Conservation (phyloP, 2,113 vertebrate genomes). For the Regulus satrapa region DNA sequence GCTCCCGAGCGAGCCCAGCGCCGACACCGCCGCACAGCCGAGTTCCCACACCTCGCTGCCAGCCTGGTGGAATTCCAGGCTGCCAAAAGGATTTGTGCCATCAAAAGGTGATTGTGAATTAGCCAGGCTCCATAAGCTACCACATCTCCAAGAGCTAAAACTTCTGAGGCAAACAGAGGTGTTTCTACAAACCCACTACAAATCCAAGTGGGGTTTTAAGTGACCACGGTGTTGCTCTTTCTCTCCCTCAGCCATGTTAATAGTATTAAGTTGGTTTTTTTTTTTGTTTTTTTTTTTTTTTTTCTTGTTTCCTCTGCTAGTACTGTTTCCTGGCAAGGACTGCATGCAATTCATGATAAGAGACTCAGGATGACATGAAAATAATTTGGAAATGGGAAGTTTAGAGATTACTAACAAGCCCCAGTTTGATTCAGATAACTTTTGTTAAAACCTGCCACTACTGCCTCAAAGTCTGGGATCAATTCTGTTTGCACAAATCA, state of each 20-base stretch:
- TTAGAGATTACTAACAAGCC: neutral
- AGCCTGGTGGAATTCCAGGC: neutral
- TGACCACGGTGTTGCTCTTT: neutral
- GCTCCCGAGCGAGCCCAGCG: neutral
- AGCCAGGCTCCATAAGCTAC: neutral
- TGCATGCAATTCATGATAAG: neutral
- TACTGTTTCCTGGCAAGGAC: neutral
- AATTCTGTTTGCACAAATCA: neutral
- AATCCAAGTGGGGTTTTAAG: neutral
- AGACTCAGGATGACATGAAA: neutral
- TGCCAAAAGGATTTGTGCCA: neutral
- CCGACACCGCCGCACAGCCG: neutral
- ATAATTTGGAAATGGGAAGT: neutral
- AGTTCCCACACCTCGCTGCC: neutral
- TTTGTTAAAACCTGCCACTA: neutral
- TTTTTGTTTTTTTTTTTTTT: neutral
- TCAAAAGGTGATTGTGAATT: neutral
- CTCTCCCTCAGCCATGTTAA: neutral
- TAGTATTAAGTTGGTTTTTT: neutral
- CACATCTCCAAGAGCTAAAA: neutral
- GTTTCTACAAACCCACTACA: neutral
- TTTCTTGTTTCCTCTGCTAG: neutral
- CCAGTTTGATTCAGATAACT: neutral
- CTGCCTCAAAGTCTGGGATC: neutral
- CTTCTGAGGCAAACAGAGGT: neutral